These are phyloP conservation scores for Meriones psammophilus DNA, from an alignment of 2,797 vertebrate species.

Conservation along the genomic window DNA sequence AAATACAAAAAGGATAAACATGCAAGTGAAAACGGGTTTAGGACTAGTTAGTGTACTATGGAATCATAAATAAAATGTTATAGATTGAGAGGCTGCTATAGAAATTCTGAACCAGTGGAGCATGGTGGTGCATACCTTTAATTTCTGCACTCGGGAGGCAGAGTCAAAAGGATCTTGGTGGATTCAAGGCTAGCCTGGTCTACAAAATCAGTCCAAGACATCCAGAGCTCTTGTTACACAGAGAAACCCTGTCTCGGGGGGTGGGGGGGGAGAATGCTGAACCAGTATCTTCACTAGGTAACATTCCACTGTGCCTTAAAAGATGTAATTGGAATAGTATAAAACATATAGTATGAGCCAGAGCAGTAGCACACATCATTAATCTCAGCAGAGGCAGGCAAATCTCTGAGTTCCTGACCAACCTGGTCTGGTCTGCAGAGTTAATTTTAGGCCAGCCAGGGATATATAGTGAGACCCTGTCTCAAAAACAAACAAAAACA, in stretches of 20 bases:
- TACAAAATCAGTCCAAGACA: too few species aligned
- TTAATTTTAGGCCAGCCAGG: not conserved
- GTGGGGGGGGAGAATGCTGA: not conserved
- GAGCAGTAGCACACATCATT: not conserved
- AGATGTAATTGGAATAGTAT: not conserved
- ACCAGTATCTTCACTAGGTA: not conserved
- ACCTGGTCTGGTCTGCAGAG: not conserved
- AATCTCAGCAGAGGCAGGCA: not conserved
- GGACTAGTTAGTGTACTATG: constrained; percentile 14
- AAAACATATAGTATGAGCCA: not conserved
- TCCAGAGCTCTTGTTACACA: too few species aligned
- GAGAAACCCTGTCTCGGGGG: too few species aligned
- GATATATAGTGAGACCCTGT: not conserved
- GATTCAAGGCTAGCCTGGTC: too few species aligned
- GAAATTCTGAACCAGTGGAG: constrained; percentile 6
- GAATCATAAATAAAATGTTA: constrained; percentile 9
- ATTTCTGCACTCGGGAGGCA: too few species aligned
- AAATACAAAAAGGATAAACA: not conserved
- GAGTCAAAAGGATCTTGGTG: too few species aligned
- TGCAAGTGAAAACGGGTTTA: constrained; percentile 13
- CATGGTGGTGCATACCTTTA: too few species aligned
- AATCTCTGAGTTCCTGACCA: not conserved
- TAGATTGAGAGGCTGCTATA: constrained; percentile 20
- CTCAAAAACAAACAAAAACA: not conserved
- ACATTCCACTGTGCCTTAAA: constrained; percentile 21